A percentile compares a stretch with the other conserved stretches of the same genome.
Evolutionary conservation across 1,140 invertebrate genomes (phyloP).

Genomic region (Drosophila nasuta): DNA sequence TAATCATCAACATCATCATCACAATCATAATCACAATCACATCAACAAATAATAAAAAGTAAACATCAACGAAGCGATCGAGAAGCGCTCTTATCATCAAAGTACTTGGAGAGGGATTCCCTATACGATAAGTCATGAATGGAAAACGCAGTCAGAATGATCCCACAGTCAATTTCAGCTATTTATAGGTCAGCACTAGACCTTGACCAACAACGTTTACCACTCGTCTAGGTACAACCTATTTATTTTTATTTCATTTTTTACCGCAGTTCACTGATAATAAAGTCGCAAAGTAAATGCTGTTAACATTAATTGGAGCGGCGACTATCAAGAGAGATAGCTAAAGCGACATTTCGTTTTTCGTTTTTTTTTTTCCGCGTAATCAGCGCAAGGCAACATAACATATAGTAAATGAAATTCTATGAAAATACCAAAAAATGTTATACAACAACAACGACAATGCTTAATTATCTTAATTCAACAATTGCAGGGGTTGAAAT

Average conservation of each 20-base stretch:
- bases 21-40: conserved; percentile 1
- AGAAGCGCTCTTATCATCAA: conserved; percentile 21
- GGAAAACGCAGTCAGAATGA: conserved; percentile 8
- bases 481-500: conserved; percentile 6
- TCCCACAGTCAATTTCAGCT: conserved; percentile 1
- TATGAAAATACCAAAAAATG: conserved; percentile 9
- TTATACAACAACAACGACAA: background rate
- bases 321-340: background rate
- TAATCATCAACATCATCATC: background rate
- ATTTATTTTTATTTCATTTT: background rate
- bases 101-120: conserved; percentile 20
- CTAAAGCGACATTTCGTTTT: conserved; percentile 6
- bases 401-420: conserved; percentile 11
- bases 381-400: conserved; percentile 13
- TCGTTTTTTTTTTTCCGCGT: background rate
- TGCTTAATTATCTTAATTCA: conserved; percentile 19
- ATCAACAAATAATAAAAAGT: conserved; percentile 4
- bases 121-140: conserved; percentile 27
- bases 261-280: conserved; percentile 15
- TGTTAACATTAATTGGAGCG: conserved; percentile 25
- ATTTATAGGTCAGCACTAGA: conserved; percentile 34
- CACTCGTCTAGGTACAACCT: background rate
- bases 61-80: conserved; percentile 7
- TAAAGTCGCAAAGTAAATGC: conserved; percentile 11
- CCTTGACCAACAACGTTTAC: conserved; percentile 44